Evolutionary conservation across 2,113 vertebrate genomes (phyloP).

Genomic region (Probosciger aterrimus): DNA sequence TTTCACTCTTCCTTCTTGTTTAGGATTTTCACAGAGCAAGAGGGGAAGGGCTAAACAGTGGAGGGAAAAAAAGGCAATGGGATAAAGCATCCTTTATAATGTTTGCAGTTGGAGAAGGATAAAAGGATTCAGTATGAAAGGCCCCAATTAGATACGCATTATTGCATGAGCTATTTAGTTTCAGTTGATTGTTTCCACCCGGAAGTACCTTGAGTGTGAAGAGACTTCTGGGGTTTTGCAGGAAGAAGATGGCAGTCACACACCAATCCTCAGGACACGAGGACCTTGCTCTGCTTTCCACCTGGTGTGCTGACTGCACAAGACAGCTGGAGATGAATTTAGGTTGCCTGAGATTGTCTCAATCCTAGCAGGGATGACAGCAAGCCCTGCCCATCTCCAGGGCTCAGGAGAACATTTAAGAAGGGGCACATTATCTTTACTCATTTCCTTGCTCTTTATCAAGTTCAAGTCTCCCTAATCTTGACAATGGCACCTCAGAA

Average conservation of each 20-base stretch:
- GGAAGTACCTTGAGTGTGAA: background rate
- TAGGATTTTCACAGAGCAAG: background rate
- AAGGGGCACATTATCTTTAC: background rate
- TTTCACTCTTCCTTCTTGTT: background rate
- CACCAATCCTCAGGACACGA: rapidly evolving
- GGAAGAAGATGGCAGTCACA: background rate
- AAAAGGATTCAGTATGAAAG: background rate
- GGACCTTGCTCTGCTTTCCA: background rate
- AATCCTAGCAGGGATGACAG: background rate
- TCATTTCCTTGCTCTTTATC: background rate
- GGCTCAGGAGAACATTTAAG: background rate
- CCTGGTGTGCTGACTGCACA: background rate
- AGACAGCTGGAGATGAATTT: background rate
- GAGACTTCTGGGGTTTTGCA: background rate
- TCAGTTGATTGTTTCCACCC: background rate
- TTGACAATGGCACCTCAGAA: rapidly evolving
- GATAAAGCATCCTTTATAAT: background rate
- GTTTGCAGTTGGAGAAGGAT: background rate
- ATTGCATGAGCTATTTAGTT: background rate
- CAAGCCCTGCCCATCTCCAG: background rate
- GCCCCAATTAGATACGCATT: rapidly evolving
- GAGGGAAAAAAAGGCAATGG: background rate
- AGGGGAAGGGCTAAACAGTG: background rate
- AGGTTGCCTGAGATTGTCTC: background rate
- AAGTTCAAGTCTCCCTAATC: background rate